Conservation (phyloP, 2,888 invertebrate genomes). For the Rhingia campestris region DNA sequence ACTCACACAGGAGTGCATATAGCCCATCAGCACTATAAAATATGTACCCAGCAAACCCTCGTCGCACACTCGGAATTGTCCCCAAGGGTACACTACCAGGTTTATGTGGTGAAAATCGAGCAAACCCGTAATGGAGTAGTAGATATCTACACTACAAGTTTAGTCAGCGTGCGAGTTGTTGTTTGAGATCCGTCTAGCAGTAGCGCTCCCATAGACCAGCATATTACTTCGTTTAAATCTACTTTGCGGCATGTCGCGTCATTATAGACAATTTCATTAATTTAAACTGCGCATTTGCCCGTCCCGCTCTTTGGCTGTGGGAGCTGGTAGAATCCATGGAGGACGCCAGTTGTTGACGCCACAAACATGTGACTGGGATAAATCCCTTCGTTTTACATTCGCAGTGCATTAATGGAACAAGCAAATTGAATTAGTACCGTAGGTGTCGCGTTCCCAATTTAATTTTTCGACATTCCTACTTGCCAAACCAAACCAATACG, state of each 20-base stretch:
- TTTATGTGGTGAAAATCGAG: conserved; percentile 71
- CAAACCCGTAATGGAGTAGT: conserved; percentile 50
- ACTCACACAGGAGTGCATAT: background rate
- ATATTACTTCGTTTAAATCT: conserved; percentile 73
- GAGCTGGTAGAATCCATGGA: background rate
- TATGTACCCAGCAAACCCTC: conserved; percentile 40
- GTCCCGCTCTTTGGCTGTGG: conserved; percentile 5
- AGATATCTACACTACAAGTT: background rate
- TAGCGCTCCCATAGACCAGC: conserved; percentile 67
- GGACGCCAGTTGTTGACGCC: conserved; percentile 29
- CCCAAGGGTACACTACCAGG: conserved; percentile 69
- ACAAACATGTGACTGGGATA: conserved; percentile 68
- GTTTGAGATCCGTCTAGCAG: conserved; percentile 38
- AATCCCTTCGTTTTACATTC: conserved; percentile 71
- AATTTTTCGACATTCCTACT: conserved; percentile 29
- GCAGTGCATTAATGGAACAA: conserved; percentile 71
- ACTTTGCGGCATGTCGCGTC: conserved; percentile 70
- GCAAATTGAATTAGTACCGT: conserved; percentile 72
- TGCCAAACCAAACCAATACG: background rate
- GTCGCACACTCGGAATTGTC: conserved; percentile 58
- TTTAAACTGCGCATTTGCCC: conserved; percentile 69
- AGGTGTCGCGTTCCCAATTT: conserved; percentile 70
- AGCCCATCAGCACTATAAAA: conserved; percentile 69
- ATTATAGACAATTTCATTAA: conserved; percentile 72
- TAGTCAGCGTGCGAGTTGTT: conserved; percentile 15